Percentiles rank a stretch among this genome's conserved stretches.
phyloP scores from a whole-genome alignment of 2,113 vertebrate species.

The Apodemus sylvaticus region DNA sequence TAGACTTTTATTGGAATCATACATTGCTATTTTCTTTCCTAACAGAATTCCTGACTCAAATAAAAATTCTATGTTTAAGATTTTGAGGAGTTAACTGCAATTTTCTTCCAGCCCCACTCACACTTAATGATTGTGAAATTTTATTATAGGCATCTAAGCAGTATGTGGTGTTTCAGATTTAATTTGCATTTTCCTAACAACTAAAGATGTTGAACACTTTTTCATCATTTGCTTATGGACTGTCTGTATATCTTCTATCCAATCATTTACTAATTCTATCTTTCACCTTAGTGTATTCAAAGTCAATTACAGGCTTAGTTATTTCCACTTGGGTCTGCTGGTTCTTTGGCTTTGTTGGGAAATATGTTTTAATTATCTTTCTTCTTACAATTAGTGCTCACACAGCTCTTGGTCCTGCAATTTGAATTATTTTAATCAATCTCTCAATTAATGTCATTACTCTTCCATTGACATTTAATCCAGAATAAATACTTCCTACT shows the following conservation, averaged over 20 bases:
- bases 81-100: not conserved
- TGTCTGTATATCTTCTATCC: not conserved
- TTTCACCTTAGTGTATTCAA: not conserved
- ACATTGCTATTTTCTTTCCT: not conserved
- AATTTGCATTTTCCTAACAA: not conserved
- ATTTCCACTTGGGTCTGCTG: not conserved
- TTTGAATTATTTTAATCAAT: conserved; percentile 35
- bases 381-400: not conserved
- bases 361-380: conserved; percentile 1
- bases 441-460: conserved; percentile 35
- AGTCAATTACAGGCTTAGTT: not conserved
- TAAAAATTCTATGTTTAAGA: not conserved
- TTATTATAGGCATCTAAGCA: not conserved
- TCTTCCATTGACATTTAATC: conserved; percentile 37
- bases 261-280: not conserved
- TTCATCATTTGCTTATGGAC: not conserved
- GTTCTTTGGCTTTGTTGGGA: not conserved
- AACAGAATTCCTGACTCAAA: not conserved
- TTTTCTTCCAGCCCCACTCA: not conserved
- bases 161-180: not conserved
- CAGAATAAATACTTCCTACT: not conserved
- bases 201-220: not conserved
- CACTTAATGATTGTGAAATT: not conserved
- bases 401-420: not conserved
- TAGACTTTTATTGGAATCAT: not conserved